phyloP scores from a whole-genome alignment of 2,888 invertebrate species.

The Drosophila atripex region DNA sequence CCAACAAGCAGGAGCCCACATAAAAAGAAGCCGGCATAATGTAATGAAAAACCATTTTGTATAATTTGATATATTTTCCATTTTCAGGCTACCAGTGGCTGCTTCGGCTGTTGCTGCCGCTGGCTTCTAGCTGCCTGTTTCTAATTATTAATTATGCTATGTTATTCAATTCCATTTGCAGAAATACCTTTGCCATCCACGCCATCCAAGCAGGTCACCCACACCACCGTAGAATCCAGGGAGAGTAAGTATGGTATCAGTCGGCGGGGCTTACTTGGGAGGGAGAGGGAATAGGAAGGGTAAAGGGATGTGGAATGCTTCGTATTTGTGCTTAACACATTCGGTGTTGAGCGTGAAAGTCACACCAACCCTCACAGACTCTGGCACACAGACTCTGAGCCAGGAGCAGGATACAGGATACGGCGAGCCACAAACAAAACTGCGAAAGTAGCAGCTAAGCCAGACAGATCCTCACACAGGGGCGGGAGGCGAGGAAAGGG shows the following conservation, averaged over 20 bases:
- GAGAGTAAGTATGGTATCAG: slow-evolving; percentile 83
- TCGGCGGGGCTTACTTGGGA: slow-evolving; percentile 14
- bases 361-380: slow-evolving; percentile 52
- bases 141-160: slow-evolving; percentile 74
- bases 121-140: slow-evolving; percentile 15
- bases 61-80: slow-evolving; percentile 20
- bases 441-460: slow-evolving; percentile 76
- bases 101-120: too few species aligned
- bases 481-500: background rate
- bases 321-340: slow-evolving; percentile 70
- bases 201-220: slow-evolving; percentile 88
- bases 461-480: slow-evolving; percentile 67
- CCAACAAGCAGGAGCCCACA: slow-evolving; percentile 30
- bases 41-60: slow-evolving; percentile 44
- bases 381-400: slow-evolving; percentile 8
- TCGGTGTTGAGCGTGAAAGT: slow-evolving; percentile 73
- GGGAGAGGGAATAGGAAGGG: background rate
- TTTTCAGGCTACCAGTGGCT: slow-evolving; percentile 1
- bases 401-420: slow-evolving; percentile 63
- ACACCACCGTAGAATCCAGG: slow-evolving; percentile 83
- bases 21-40: slow-evolving; percentile 16
- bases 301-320: slow-evolving; percentile 13
- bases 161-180: slow-evolving; percentile 84
- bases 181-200: slow-evolving; percentile 95
- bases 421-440: slow-evolving; percentile 74